A percentile compares a stretch with the other conserved stretches of the same genome.
Evolutionary conservation across 2,113 vertebrate species (phyloP).

Genomic region (Mus pahari): DNA sequence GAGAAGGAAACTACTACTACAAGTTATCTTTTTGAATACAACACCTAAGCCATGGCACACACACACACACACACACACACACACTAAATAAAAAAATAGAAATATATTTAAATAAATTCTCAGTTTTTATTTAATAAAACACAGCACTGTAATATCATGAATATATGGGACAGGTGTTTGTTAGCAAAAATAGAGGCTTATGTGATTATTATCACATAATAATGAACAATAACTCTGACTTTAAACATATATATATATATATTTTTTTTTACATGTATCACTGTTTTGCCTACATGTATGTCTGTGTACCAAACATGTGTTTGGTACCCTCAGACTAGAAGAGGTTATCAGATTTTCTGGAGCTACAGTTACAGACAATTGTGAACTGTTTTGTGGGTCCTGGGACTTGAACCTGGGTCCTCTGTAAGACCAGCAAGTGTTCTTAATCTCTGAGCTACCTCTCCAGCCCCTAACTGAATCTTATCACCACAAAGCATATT

Average conservation of each 20-base stretch:
- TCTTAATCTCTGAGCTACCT: neutral
- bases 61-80: neutral
- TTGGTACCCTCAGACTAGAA: neutral
- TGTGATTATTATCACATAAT: neutral
- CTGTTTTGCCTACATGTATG: neutral
- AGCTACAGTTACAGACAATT: neutral
- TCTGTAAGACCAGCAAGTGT: neutral
- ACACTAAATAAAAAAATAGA: neutral
- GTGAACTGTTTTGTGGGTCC: neutral
- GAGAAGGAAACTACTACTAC: neutral
- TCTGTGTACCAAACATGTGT: neutral
- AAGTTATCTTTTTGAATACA: neutral
- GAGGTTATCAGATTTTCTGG: neutral
- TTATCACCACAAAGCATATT: neutral
- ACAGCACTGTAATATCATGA: neutral
- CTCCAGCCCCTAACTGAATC: neutral
- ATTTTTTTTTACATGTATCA: neutral
- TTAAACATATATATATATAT: neutral
- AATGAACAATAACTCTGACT: neutral
- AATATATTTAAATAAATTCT: neutral
- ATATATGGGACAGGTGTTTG: neutral
- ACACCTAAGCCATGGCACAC: neutral
- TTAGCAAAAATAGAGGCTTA: neutral
- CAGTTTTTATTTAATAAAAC: slow-evolving; percentile 6
- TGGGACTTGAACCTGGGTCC: neutral